Conservation (phyloP, 2,888 invertebrate species). For the Miltochrista miniata region DNA sequence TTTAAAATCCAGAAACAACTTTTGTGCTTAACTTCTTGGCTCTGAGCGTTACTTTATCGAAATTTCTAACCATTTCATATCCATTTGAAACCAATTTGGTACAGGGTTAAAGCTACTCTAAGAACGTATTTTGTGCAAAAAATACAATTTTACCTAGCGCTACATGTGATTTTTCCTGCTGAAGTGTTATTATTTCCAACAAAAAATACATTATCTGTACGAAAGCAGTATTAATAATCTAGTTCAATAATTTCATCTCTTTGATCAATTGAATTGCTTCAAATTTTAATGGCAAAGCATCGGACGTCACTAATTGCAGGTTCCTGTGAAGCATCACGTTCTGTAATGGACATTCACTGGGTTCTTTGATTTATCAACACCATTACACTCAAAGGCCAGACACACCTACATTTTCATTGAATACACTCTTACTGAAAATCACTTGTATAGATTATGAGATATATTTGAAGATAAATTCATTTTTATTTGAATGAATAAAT, state of each 20-base stretch:
- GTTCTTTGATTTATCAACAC: conserved; percentile 10
- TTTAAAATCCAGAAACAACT: too few relatives aligned
- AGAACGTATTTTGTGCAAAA: too few relatives aligned
- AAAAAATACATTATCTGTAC: too few relatives aligned
- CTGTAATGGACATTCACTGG: conserved; percentile 4
- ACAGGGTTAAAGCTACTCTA: too few relatives aligned
- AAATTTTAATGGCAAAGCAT: conserved; percentile 4
- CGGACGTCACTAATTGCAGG: conserved; percentile 14
- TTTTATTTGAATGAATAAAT: background rate
- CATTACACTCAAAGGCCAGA: conserved; percentile 1
- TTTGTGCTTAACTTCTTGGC: too few relatives aligned
- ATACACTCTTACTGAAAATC: background rate
- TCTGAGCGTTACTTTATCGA: too few relatives aligned
- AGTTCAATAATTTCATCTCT: background rate
- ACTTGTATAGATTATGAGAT: conserved; percentile 5
- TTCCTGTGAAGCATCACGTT: conserved; percentile 2
- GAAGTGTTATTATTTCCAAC: too few relatives aligned
- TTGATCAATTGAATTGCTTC: background rate
- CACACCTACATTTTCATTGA: conserved; percentile 7
- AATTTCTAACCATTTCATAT: too few relatives aligned
- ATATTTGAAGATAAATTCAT: background rate
- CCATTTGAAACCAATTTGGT: too few relatives aligned
- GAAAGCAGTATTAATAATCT: too few relatives aligned
- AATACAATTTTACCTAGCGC: too few relatives aligned
- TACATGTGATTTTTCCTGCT: too few relatives aligned